Evolutionary conservation across 2,113 vertebrate species (phyloP).

Genomic region (Eclectus roratus): DNA sequence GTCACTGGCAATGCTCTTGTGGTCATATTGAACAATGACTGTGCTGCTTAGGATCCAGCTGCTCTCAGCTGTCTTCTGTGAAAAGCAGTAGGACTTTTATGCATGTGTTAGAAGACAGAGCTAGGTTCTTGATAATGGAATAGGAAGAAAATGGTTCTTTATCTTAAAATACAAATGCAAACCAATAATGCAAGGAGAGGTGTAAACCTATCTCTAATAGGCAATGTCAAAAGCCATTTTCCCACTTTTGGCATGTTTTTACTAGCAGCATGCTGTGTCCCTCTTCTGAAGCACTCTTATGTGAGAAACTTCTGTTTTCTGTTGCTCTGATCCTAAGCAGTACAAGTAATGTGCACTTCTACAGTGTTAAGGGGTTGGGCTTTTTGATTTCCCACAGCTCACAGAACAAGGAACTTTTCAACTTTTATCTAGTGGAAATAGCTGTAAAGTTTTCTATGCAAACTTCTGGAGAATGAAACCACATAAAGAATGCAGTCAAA

Average conservation of each 20-base stretch:
- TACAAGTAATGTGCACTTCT: background rate
- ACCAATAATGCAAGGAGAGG: background rate
- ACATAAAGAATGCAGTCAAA: background rate
- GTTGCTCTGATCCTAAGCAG: background rate
- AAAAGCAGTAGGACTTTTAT: background rate
- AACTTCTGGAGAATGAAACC: background rate
- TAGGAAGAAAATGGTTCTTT: background rate
- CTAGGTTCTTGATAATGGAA: background rate
- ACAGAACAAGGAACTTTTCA: background rate
- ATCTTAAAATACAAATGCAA: background rate
- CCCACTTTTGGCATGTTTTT: background rate
- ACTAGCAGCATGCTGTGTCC: background rate
- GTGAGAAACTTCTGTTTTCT: background rate
- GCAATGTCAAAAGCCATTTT: background rate
- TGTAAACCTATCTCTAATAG: background rate
- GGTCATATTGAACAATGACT: background rate
- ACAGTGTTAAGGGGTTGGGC: background rate
- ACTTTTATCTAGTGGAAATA: background rate
- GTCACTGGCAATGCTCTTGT: background rate
- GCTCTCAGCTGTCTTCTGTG: background rate
- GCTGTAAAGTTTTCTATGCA: background rate
- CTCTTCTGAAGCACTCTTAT: background rate
- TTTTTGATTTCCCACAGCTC: background rate
- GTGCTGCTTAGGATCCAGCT: background rate
- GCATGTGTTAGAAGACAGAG: background rate